Percentiles rank a stretch among this genome's conserved stretches.
phyloP scores from a whole-genome alignment of 2,888 invertebrate genomes.

The Drosophila niveifrons region DNA sequence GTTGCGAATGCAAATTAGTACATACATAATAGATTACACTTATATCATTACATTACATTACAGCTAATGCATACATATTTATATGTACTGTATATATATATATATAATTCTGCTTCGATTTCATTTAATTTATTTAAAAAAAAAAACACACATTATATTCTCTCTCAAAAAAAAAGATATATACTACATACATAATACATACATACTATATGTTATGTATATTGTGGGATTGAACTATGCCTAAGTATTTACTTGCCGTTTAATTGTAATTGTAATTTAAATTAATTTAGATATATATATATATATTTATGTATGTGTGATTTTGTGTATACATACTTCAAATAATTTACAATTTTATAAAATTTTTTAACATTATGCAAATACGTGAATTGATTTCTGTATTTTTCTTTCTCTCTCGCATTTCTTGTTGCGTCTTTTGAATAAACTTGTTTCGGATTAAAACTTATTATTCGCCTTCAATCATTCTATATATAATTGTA shows the following conservation, averaged over 20 bases:
- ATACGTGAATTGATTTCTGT: conserved; percentile 36
- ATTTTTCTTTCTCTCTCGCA: conserved; percentile 3
- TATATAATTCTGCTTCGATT: conserved; percentile 16
- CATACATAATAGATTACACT: conserved; percentile 45
- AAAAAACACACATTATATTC: conserved; percentile 38
- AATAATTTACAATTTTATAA: conserved; percentile 75
- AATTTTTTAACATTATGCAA: conserved; percentile 58
- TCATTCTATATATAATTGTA: conserved; percentile 7
- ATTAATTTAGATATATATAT: conserved; percentile 28
- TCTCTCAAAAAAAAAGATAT: conserved; percentile 32
- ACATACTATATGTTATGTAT: conserved; percentile 15
- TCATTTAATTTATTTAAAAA: conserved; percentile 33
- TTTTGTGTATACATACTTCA: conserved; percentile 15
- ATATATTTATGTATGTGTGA: conserved; percentile 14
- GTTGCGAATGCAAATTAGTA: conserved; percentile 70
- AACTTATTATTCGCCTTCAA: conserved; percentile 22
- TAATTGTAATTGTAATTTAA: conserved; percentile 13
- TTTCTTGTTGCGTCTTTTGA: conserved; percentile 37
- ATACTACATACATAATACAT: conserved; percentile 17
- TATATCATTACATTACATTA: conserved; percentile 31
- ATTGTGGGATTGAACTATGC: conserved; percentile 45
- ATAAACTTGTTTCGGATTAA: conserved; percentile 50
- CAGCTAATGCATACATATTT: conserved; percentile 24
- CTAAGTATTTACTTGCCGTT: conserved; percentile 48
- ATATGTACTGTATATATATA: conserved; percentile 11